These are phyloP conservation scores for Thinocorus orbignyianus DNA, from an alignment of 2,113 vertebrate genomes.

Conservation along the genomic window DNA sequence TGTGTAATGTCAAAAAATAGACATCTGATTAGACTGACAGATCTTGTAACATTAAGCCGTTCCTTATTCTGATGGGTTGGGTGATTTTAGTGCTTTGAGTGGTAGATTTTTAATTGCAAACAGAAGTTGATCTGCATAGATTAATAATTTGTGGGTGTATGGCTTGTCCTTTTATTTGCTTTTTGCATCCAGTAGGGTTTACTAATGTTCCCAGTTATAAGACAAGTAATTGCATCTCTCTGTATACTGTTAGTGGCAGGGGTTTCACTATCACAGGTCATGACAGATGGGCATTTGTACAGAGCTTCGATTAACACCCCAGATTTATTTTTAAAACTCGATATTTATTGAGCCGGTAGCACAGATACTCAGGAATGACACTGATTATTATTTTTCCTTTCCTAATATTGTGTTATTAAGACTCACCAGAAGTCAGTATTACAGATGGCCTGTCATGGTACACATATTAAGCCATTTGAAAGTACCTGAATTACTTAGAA, in stretches of 20 bases:
- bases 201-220: neutral
- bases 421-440: neutral
- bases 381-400: neutral
- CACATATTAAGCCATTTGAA: neutral
- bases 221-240: constrained; percentile 19
- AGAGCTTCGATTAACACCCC: constrained; percentile 26
- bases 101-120: constrained; percentile 14
- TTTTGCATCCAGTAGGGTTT: constrained; percentile 1
- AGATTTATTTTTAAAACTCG: constrained; percentile 19
- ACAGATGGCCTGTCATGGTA: neutral
- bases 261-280: constrained; percentile 16
- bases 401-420: neutral
- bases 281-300: constrained; percentile 34
- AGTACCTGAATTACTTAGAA: neutral
- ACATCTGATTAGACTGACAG: neutral
- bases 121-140: constrained; percentile 23
- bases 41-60: neutral
- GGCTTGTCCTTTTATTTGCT: constrained; percentile 10
- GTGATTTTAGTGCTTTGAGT: neutral
- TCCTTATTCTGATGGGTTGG: neutral
- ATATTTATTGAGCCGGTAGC: neutral
- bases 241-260: neutral
- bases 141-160: constrained; percentile 26
- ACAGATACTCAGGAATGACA: neutral
- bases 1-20: neutral